Percentiles rank a stretch among this genome's conserved stretches.
Conservation (phyloP, 2,888 invertebrate species). For the Synergus umbraculus region DNA sequence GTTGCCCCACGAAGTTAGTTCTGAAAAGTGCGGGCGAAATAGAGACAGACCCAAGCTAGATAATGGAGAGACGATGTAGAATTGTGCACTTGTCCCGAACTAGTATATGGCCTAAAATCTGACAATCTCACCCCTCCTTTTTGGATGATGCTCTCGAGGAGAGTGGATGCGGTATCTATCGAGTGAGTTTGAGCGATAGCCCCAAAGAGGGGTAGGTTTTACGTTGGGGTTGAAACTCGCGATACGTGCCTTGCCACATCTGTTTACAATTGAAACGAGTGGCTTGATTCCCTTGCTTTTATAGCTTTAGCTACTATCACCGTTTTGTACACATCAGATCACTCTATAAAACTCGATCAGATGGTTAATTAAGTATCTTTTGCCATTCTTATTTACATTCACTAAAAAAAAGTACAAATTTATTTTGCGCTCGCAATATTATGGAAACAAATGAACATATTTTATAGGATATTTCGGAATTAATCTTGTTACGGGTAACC, state of each 20-base stretch:
- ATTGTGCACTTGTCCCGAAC: slow-evolving; percentile 68
- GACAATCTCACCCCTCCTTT: slow-evolving; percentile 60
- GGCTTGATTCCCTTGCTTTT: slow-evolving; percentile 65
- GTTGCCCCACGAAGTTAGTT: slow-evolving; percentile 64
- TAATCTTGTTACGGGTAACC: slow-evolving; percentile 66
- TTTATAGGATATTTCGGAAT: neutral
- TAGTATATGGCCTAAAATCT: slow-evolving; percentile 71
- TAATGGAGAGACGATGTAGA: slow-evolving; percentile 57
- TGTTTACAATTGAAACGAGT: slow-evolving; percentile 75
- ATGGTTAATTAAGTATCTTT: slow-evolving; percentile 12
- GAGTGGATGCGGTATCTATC: slow-evolving; percentile 65
- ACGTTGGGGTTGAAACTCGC: slow-evolving; percentile 45
- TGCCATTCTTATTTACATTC: slow-evolving; percentile 43
- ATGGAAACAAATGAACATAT: no score
- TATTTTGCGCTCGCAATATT: no score
- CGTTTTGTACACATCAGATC: neutral
- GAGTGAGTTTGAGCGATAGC: slow-evolving; percentile 71
- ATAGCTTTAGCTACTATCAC: slow-evolving; percentile 52
- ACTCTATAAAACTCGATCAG: neutral
- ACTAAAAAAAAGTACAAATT: neutral
- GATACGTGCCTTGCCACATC: slow-evolving; percentile 64
- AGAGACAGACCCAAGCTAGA: slow-evolving; percentile 43
- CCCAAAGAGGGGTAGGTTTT: slow-evolving; percentile 45
- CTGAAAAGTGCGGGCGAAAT: slow-evolving; percentile 21
- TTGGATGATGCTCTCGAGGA: slow-evolving; percentile 60